These are phyloP conservation scores for Aurelia aurita DNA, from an alignment of 30 jellyfish, hydroid and myxozoan species.

Conservation along the genomic window DNA sequence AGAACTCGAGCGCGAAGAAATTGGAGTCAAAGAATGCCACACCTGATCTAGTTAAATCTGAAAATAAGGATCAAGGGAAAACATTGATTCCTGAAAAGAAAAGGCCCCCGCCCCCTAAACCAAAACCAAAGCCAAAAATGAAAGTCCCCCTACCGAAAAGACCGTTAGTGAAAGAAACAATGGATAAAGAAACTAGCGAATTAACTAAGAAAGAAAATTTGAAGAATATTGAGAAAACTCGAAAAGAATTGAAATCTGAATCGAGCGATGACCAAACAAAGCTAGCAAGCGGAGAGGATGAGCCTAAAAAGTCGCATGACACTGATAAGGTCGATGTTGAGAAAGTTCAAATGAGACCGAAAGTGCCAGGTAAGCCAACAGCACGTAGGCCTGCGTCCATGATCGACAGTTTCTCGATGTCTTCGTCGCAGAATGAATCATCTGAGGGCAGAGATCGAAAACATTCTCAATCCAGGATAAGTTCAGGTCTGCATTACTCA, in stretches of 20 bases:
- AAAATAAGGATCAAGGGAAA: neutral
- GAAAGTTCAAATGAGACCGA: slow-evolving; percentile 26
- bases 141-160: neutral
- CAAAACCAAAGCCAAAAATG: slow-evolving; percentile 55
- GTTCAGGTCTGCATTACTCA: slow-evolving; percentile 39
- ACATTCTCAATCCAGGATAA: neutral
- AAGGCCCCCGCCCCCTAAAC: slow-evolving; percentile 65
- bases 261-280: no score
- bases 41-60: neutral
- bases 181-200: neutral
- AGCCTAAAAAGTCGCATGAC: no score
- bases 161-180: neutral
- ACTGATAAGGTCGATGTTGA: no score
- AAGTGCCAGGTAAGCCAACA: neutral
- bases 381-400: slow-evolving; percentile 59
- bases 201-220: slow-evolving; percentile 37
- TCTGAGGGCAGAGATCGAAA: slow-evolving; percentile 11
- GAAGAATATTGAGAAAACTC: slow-evolving; percentile 43
- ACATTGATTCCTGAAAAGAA: neutral
- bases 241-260: neutral
- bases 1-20: no score
- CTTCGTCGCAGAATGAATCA: neutral
- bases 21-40: no score
- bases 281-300: no score
- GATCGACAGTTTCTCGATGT: slow-evolving; percentile 43